Evolutionary conservation across 2,888 invertebrate genomes (phyloP), one percentile per base, ranked within the genome.

Genomic region (Erebia epiphron): DNA sequence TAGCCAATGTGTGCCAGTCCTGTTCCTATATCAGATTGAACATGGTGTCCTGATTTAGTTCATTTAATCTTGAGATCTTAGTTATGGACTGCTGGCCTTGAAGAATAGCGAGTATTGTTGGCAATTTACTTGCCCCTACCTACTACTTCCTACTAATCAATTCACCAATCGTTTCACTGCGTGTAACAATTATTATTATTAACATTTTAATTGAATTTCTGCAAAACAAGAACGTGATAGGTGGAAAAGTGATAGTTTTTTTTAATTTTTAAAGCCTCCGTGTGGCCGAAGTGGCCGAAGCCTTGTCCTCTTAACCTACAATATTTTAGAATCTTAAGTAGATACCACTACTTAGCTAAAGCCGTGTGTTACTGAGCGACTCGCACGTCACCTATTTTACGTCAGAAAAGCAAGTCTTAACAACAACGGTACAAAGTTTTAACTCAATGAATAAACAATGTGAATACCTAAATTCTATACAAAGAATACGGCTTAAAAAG

Each of bases 111-210:
- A 54, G 10, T 18, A 54, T 54, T 54, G 54, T 54, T 54, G 16
- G n/a, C n/a, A 50, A n/a, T 14, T 2, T 49, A 49, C 4, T 46
- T 46, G 35, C 7, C 35, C 7, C 35, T 49, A 13, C 14, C n/a
- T 14, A n/a, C 49, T 14, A 26, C 26, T 0, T 18, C 16, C 1
- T 16, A 18, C 16, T 16, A 52, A 54, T 16, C 10, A 54, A 54
- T 18, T 2, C 10, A 11, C 18, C 18, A 63, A 46, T 49, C 9
- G 62, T 21, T 43, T 18, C 41, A 69, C 63, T 69, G 68, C 63
- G 62, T 49, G 46, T 49, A 69, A 63, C 26, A 57, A 63, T 63
- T 69, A 56, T 56, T 26, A 63, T 63, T 69, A 56, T 46, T 26
- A n/a, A 58, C 35, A 41, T 58, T 58, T 9, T 58, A 35, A 35